Conservation (phyloP, 2,113 vertebrate species). For the Cygnus atratus region DNA sequence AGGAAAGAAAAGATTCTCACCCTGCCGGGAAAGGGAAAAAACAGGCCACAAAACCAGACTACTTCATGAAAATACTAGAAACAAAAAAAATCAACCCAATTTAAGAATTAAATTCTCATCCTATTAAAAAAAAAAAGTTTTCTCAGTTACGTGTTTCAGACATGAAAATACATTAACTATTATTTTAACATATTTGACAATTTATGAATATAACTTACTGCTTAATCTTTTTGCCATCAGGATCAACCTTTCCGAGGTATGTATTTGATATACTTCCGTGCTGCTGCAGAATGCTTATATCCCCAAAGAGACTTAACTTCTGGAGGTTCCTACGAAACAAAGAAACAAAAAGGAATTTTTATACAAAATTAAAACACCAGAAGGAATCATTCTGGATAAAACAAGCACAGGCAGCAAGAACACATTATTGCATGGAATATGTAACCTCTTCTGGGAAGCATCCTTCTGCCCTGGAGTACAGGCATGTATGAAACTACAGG, state of each 20-base stretch:
- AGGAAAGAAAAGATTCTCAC: not conserved
- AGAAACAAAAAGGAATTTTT: conserved; percentile 23
- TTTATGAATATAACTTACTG: conserved; percentile 83
- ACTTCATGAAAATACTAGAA: not conserved
- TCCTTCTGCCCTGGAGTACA: not conserved
- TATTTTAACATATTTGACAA: not conserved
- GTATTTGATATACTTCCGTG: conserved; percentile 89
- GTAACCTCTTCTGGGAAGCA: not conserved
- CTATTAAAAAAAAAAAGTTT: not conserved
- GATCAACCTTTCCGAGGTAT: conserved; percentile 90
- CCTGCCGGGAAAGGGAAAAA: not conserved
- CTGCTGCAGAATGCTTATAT: conserved; percentile 92
- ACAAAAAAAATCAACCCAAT: not conserved
- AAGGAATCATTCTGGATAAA: not conserved
- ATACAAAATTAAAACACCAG: not conserved
- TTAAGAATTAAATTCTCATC: not conserved
- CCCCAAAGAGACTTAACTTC: conserved; percentile 94
- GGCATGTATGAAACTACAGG: not conserved
- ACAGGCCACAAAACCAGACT: not conserved
- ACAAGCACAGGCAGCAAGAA: not conserved
- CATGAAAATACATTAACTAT: not conserved
- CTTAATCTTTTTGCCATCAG: conserved; percentile 94
- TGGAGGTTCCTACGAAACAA: conserved; percentile 87
- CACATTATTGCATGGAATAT: not conserved
- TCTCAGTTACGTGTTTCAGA: not conserved